Percentiles rank a stretch among this genome's conserved stretches.
These are phyloP conservation scores for Oscheius sp. DNA, from an alignment of 2,888 invertebrate genomes.

Conservation along the genomic window DNA sequence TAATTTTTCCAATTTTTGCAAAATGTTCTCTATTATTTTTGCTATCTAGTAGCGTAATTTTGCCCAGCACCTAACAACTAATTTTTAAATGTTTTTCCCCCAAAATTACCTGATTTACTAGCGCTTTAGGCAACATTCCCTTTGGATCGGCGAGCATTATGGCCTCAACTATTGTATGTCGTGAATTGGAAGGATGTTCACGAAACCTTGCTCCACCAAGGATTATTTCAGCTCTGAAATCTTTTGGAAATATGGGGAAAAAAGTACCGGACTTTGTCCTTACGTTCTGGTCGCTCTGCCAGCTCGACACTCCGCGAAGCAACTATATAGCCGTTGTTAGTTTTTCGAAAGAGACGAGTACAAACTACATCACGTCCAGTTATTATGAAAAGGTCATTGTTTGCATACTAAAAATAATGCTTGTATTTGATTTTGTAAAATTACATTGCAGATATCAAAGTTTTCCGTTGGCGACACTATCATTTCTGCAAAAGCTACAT, in stretches of 20 bases:
- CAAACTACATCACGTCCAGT: slow-evolving; percentile 58
- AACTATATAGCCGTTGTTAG: slow-evolving; percentile 40
- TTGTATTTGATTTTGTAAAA: too few relatives aligned
- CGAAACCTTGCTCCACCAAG: background rate
- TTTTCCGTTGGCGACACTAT: background rate
- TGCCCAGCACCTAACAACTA: background rate
- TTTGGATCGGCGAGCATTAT: slow-evolving; percentile 15
- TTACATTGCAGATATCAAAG: slow-evolving; percentile 21
- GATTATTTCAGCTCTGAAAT: slow-evolving; percentile 9
- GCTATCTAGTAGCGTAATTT: background rate
- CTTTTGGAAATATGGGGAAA: background rate
- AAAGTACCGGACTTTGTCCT: slow-evolving; percentile 31
- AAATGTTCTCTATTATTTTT: background rate
- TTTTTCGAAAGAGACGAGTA: slow-evolving; percentile 50
- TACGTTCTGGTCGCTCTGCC: slow-evolving; percentile 18
- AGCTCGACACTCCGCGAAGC: slow-evolving; percentile 53
- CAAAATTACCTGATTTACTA: slow-evolving; percentile 14
- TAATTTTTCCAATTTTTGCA: background rate
- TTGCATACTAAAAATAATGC: slow-evolving; percentile 58
- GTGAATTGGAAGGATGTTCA: background rate
- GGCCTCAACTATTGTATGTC: background rate
- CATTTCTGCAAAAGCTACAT: background rate
- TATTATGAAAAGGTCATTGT: slow-evolving; percentile 56
- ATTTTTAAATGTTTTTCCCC: background rate
- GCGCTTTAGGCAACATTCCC: background rate